A percentile compares a stretch with the other conserved stretches of the same genome.
Conservation (phyloP, 1,140 invertebrate species). For the Danaus melanippus region DNA sequence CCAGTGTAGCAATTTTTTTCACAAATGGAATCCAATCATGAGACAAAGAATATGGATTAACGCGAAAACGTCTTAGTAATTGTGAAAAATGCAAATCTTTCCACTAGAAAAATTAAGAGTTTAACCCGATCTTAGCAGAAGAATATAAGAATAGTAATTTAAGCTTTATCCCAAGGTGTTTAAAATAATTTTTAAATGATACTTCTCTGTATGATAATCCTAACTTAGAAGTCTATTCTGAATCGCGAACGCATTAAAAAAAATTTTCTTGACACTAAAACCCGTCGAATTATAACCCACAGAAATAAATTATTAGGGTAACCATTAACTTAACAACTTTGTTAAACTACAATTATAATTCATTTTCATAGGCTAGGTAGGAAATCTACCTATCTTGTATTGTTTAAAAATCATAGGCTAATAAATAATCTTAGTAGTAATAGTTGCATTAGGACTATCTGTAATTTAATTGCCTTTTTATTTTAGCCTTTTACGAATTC, state of each 20-base stretch:
- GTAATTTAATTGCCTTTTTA: too few species aligned
- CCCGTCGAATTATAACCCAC: slow-evolving; percentile 47
- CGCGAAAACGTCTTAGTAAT: too few species aligned
- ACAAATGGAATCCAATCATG: too few species aligned
- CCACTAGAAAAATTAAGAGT: too few species aligned
- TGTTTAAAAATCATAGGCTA: too few species aligned
- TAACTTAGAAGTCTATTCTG: background rate
- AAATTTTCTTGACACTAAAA: slow-evolving; percentile 48
- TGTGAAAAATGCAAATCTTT: too few species aligned
- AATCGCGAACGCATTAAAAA: slow-evolving; percentile 22
- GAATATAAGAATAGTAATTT: slow-evolving; percentile 31
- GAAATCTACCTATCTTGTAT: too few species aligned
- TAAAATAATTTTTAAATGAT: slow-evolving; percentile 15
- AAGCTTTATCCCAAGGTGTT: slow-evolving; percentile 20
- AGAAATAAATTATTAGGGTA: slow-evolving; percentile 58
- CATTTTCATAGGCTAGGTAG: slow-evolving; percentile 44
- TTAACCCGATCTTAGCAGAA: slow-evolving; percentile 18
- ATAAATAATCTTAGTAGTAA: too few species aligned
- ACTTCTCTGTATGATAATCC: background rate
- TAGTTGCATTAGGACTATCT: too few species aligned
- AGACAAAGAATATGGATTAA: too few species aligned
- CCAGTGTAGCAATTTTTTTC: too few species aligned
- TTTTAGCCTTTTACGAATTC: too few species aligned
- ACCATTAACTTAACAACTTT: slow-evolving; percentile 40
- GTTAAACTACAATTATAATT: slow-evolving; percentile 63